These are phyloP conservation scores for Drosophila antonietae DNA, from an alignment of 2,888 invertebrate species.

Conservation along the genomic window DNA sequence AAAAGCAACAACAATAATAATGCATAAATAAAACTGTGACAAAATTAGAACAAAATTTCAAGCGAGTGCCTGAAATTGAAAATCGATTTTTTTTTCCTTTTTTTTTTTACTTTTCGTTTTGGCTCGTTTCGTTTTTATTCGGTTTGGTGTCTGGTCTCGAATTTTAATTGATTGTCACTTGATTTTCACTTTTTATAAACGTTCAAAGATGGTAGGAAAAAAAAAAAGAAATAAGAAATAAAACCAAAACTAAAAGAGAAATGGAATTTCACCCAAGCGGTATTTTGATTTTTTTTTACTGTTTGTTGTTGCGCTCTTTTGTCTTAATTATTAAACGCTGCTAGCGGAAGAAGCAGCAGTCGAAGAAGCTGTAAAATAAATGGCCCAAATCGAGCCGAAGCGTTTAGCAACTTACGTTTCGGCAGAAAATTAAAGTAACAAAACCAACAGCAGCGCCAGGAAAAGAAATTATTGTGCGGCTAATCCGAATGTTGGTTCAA, in stretches of 20 bases:
- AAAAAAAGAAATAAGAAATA: conserved; percentile 38
- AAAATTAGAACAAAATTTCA: conserved; percentile 73
- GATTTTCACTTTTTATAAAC: conserved; percentile 77
- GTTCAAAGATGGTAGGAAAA: conserved; percentile 52
- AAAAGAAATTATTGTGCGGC: conserved; percentile 30
- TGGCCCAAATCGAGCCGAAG: conserved; percentile 69
- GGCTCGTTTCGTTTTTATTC: conserved; percentile 19
- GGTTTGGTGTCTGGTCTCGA: conserved; percentile 65
- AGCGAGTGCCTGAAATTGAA: conserved; percentile 62
- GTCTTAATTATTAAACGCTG: conserved; percentile 74
- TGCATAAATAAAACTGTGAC: conserved; percentile 47
- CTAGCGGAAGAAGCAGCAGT: conserved; percentile 21
- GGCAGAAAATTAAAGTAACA: conserved; percentile 7
- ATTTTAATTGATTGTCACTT: conserved; percentile 81
- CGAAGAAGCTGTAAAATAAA: conserved; percentile 73
- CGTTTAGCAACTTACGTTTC: conserved; percentile 64
- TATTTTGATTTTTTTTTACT: conserved; percentile 40
- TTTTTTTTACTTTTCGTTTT: conserved; percentile 47
- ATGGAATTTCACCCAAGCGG: conserved; percentile 79
- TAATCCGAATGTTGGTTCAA: conserved; percentile 35
- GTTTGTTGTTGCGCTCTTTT: conserved; percentile 63
- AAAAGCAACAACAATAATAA: conserved; percentile 16
- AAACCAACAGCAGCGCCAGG: not conserved
- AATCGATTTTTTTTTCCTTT: conserved; percentile 80
- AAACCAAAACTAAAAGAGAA: conserved; percentile 69